Evolutionary conservation across 1,140 invertebrate species (phyloP).

Genomic region (Portunus trituberculatus): DNA sequence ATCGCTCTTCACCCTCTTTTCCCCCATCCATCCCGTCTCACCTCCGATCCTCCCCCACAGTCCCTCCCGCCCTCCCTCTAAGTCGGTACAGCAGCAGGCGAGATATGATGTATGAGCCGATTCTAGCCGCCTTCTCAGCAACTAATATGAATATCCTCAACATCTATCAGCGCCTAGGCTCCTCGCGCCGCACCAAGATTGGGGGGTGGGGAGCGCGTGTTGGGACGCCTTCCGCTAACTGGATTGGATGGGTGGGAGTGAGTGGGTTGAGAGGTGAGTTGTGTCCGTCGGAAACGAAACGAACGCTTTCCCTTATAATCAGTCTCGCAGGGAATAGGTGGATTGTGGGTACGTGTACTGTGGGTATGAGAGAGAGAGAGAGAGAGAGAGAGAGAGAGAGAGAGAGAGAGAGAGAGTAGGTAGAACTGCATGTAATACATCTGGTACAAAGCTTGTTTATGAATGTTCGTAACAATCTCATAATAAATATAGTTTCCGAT

Average conservation of each 20-base stretch:
- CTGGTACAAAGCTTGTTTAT: no score
- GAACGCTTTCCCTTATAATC: not conserved
- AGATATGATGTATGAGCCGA: slow-evolving; percentile 37
- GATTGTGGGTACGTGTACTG: not conserved
- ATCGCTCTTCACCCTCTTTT: not conserved
- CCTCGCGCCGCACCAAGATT: not conserved
- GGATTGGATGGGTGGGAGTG: not conserved
- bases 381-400: slow-evolving; percentile 31
- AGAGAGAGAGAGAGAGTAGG: not conserved
- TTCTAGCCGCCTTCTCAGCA: slow-evolving; percentile 31
- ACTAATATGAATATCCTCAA: slow-evolving; percentile 59
- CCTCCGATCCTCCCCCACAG: not conserved
- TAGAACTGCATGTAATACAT: no score
- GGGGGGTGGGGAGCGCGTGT: not conserved
- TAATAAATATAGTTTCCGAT: no score
- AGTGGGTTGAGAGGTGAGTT: not conserved
- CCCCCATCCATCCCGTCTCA: not conserved
- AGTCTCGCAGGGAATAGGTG: not conserved
- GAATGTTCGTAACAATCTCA: no score
- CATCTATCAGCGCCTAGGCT: slow-evolving; percentile 27
- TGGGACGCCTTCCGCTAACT: not conserved
- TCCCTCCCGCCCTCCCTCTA: not conserved
- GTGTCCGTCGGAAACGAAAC: not conserved
- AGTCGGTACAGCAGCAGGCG: not conserved
- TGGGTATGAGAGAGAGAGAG: not conserved